Percentiles rank a stretch among this genome's conserved stretches.
These are phyloP conservation scores for Nasonia longicornis DNA, from an alignment of 1,140 invertebrate species.

Conservation along the genomic window DNA sequence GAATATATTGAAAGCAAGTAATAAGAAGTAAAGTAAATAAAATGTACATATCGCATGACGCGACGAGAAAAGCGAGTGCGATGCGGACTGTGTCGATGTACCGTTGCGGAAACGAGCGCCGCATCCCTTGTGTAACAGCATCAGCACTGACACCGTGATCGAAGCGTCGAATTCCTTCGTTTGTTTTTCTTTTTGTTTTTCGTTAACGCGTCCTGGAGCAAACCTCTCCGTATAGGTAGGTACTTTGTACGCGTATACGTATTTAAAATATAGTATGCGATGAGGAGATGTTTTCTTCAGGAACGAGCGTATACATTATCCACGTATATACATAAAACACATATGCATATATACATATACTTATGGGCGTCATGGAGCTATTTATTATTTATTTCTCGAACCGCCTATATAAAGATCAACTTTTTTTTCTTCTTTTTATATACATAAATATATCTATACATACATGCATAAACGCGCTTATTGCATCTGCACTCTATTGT, in stretches of 20 bases:
- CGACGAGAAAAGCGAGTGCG: slow-evolving; percentile 28
- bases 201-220: slow-evolving; percentile 1
- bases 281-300: neutral
- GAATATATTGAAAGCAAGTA: slow-evolving; percentile 37
- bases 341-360: slow-evolving; percentile 35
- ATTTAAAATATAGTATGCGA: neutral
- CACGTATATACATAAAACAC: slow-evolving; percentile 36
- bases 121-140: neutral
- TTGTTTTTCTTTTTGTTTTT: slow-evolving; percentile 35
- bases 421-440: slow-evolving; percentile 35
- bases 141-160: slow-evolving; percentile 1
- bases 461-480: slow-evolving; percentile 34
- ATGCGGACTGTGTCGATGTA: slow-evolving; percentile 19
- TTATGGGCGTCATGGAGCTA: slow-evolving; percentile 42
- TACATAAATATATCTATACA: slow-evolving; percentile 31
- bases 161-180: slow-evolving; percentile 36
- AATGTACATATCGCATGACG: slow-evolving; percentile 50
- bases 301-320: slow-evolving; percentile 35
- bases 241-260: neutral
- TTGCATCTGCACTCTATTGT: slow-evolving; percentile 42
- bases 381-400: slow-evolving; percentile 44
- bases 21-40: slow-evolving; percentile 38
- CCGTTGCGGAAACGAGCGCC: neutral
- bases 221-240: neutral
- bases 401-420: slow-evolving; percentile 33